phyloP scores from a whole-genome alignment of 2,888 invertebrate genomes.

The Ochropleura leucogaster region DNA sequence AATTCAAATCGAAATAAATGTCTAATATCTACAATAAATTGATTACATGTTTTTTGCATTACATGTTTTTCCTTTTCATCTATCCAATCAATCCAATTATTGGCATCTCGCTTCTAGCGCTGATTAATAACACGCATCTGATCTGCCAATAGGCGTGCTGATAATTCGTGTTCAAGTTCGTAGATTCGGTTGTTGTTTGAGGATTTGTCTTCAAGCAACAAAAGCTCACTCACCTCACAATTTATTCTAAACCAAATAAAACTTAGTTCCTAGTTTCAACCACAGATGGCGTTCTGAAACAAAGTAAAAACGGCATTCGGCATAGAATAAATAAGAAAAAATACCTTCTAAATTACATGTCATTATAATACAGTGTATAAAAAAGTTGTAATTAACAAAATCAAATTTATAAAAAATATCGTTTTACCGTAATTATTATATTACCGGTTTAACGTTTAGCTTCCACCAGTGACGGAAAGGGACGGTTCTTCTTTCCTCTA shows the following conservation, averaged over 20 bases:
- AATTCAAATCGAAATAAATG: too few species aligned
- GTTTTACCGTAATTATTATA: neutral
- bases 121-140: too few species aligned
- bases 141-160: too few species aligned
- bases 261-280: neutral
- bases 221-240: neutral
- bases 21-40: too few species aligned
- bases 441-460: conserved; percentile 38
- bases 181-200: too few species aligned
- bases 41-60: too few species aligned
- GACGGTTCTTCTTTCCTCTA: conserved; percentile 42
- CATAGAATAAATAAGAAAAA: neutral
- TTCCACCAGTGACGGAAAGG: neutral
- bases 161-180: too few species aligned
- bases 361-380: neutral
- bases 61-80: too few species aligned
- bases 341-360: neutral
- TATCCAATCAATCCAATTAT: too few species aligned
- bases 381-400: neutral
- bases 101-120: too few species aligned
- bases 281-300: conserved; percentile 8
- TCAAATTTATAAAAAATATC: neutral
- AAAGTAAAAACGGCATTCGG: neutral
- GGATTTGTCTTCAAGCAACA: neutral
- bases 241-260: neutral